Evolutionary conservation across 2,797 vertebrate genomes (phyloP).

Genomic region (Gambusia yucatana): DNA sequence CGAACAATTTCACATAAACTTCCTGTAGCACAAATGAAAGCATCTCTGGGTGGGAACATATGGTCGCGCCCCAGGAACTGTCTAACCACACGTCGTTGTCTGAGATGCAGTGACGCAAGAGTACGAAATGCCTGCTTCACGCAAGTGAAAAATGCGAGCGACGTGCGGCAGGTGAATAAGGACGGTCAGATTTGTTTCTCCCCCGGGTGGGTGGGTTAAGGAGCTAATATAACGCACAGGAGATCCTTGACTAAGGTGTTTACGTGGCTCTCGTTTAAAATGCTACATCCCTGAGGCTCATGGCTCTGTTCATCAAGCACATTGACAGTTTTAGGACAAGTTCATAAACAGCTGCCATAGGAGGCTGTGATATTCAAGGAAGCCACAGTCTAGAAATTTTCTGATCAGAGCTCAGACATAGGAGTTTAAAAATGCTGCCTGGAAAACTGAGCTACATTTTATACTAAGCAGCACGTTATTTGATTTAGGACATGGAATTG

Average conservation of each 20-base stretch:
- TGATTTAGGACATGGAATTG: not conserved
- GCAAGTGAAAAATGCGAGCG: too few relatives aligned
- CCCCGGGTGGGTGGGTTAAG: not conserved
- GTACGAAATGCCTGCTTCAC: constrained; percentile 18
- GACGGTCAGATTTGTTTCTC: constrained; percentile 14
- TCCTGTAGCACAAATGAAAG: constrained; percentile 1
- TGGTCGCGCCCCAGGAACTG: constrained; percentile 14
- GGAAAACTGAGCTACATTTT: constrained; percentile 6
- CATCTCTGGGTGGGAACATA: constrained; percentile 5
- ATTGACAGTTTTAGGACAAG: constrained; percentile 67
- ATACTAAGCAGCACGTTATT: not conserved
- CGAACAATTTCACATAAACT: not conserved
- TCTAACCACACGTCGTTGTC: constrained; percentile 18
- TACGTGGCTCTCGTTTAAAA: constrained; percentile 31
- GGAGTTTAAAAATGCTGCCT: constrained; percentile 27
- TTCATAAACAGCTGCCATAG: constrained; percentile 62
- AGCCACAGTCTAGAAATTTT: constrained; percentile 52
- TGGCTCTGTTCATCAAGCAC: constrained; percentile 48
- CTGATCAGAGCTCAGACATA: constrained; percentile 63
- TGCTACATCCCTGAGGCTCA: constrained; percentile 29
- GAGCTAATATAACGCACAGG: not conserved
- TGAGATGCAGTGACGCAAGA: constrained; percentile 45
- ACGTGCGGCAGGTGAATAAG: constrained; percentile 22
- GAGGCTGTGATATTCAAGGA: constrained; percentile 53
- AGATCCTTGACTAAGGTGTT: constrained; percentile 19